Evolutionary conservation across 2,113 vertebrate species (phyloP), one percentile per base, ranked within the genome.

Genomic region (Cinclus mexicanus): DNA sequence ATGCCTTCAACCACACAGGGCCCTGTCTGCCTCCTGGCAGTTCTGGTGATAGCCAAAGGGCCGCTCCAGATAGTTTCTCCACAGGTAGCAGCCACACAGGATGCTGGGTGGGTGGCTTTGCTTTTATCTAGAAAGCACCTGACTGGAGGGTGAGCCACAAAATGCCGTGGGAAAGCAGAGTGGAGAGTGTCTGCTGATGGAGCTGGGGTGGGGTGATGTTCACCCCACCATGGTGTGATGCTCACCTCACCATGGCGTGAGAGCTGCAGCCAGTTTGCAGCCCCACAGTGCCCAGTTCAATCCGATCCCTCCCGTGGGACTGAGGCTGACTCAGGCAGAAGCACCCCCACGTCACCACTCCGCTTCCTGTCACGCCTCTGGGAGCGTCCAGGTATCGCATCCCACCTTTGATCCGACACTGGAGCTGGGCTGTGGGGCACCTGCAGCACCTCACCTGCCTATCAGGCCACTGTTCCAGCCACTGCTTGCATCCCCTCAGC

Each of bases 321-420:
- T 29, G 50, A 74, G 55, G 53, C 41, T 96, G 95, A 96, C 79
- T 94, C 93, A 96, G 85, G 37, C 77, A 89, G 64, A 47, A 86
- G 77, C 29, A 11, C 0, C 31, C 53, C 39, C 3, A 28, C 6
- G 13, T 61, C 89, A 91, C 81, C 7, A 0, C 56, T 33, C 57
- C 0, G 11, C 71, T 92, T 93, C 93, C 92, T 83, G 85, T 88
- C 63, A 4, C 90, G 80, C 92, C 85, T 86, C 59, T 72, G 85
- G 92, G 70, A 91, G 92, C 41, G 12, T 13, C 85, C 79, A 90
- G 39, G 60, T 64, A n/a, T 71, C 35, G 6, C 24, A 80, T 75
- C 83, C 47, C 13, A 2, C 76, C 87, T 56, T 80, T 4, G 52
- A 75, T 42, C 93, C 14, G 1, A 16, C 21, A 9, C 9, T 1